Conservation (phyloP, 92 coral and sea anemone species). For the Montipora capitata region DNA sequence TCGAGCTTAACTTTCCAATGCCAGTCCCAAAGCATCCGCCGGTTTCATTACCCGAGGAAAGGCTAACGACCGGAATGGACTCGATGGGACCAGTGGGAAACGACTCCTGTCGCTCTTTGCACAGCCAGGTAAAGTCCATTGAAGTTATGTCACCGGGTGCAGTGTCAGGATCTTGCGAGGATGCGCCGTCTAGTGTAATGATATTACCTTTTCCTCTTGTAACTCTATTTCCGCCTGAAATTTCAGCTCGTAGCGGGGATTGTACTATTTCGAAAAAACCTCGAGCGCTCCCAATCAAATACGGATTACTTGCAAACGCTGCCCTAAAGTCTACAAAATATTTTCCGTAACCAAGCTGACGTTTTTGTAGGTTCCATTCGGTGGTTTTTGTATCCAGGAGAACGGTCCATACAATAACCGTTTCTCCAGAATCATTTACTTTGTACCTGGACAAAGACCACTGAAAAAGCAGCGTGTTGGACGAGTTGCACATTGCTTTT, state of each 20-base stretch:
- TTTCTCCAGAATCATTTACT: neutral
- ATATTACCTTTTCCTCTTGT: constrained; percentile 55
- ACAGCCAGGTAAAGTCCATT: constrained; percentile 83
- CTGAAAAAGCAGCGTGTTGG: constrained; percentile 51
- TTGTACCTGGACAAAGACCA: constrained; percentile 66
- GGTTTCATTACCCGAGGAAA: constrained; percentile 2
- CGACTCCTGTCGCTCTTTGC: constrained; percentile 68
- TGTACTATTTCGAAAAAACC: constrained; percentile 56
- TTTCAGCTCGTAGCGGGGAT: constrained; percentile 70
- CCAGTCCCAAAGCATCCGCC: constrained; percentile 90
- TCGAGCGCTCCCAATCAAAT: constrained; percentile 26
- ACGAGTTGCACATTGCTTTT: constrained; percentile 59
- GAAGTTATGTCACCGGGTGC: constrained; percentile 70
- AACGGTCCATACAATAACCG: neutral
- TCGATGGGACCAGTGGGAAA: constrained; percentile 39
- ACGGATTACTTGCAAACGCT: constrained; percentile 30
- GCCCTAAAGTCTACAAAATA: constrained; percentile 70
- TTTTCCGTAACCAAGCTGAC: constrained; percentile 62
- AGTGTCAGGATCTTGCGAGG: constrained; percentile 81
- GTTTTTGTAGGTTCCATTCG: constrained; percentile 78
- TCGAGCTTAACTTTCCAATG: constrained; percentile 57
- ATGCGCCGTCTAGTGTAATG: constrained; percentile 69
- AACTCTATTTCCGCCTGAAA: constrained; percentile 77
- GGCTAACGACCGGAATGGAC: constrained; percentile 46
- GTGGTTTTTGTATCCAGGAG: constrained; percentile 40